Conservation (phyloP, 2,888 invertebrate species). For the Flexamia atlantica region DNA sequence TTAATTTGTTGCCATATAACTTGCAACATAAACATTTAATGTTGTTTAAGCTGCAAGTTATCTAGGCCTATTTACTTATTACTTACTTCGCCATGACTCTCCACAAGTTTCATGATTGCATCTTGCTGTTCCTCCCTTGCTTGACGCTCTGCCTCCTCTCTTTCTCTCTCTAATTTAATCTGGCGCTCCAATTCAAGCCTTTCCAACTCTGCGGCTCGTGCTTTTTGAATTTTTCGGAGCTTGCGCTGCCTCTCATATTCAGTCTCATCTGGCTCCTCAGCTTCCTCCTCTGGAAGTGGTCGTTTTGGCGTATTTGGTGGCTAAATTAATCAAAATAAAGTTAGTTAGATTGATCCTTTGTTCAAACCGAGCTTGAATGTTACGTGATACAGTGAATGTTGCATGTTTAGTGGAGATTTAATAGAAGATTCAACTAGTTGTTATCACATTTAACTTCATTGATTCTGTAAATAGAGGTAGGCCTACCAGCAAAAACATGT, state of each 20-base stretch:
- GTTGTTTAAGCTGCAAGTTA: no score
- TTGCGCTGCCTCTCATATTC: slow-evolving; percentile 75
- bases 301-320: slow-evolving; percentile 91
- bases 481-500: no score
- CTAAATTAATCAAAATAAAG: slow-evolving; percentile 75
- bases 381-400: no score
- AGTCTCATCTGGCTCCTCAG: slow-evolving; percentile 81
- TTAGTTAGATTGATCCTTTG: no score
- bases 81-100: slow-evolving; percentile 81
- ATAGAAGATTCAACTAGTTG: no score
- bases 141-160: slow-evolving; percentile 67
- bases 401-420: no score
- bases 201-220: slow-evolving; percentile 69
- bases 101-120: slow-evolving; percentile 87
- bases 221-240: slow-evolving; percentile 71
- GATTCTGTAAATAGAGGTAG: background rate
- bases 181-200: slow-evolving; percentile 65
- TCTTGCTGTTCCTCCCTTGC: slow-evolving; percentile 84
- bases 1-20: no score
- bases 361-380: no score
- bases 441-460: slow-evolving; percentile 3
- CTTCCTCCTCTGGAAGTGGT: slow-evolving; percentile 81
- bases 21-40: no score
- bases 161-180: slow-evolving; percentile 66
- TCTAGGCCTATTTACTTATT: no score